Evolutionary conservation across 2,888 invertebrate species (phyloP).

Genomic region (Cybosia mesomella): DNA sequence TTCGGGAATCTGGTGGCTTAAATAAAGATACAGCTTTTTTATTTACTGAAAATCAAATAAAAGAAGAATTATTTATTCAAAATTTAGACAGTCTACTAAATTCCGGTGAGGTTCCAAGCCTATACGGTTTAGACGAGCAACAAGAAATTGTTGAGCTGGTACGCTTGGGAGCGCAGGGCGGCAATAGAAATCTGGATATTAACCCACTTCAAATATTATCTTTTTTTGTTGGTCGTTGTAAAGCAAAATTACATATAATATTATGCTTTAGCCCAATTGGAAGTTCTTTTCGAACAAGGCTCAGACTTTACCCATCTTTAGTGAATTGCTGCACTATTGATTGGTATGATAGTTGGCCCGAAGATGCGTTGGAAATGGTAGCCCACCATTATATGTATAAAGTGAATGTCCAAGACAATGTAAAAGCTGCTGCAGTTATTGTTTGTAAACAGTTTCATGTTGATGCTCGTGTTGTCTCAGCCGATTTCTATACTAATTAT

Average conservation of each 20-base stretch:
- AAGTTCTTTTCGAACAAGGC: constrained; percentile 91
- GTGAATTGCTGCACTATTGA: constrained; percentile 96
- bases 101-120: constrained; percentile 95
- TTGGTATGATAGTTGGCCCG: constrained; percentile 96
- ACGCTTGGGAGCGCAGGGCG: constrained; percentile 90
- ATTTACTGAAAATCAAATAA: constrained; percentile 93
- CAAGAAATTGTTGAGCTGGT: constrained; percentile 94
- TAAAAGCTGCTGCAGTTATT: constrained; percentile 89
- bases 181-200: constrained; percentile 93
- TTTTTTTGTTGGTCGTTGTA: constrained; percentile 92
- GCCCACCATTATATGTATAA: constrained; percentile 92
- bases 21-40: constrained; percentile 92
- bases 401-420: constrained; percentile 90
- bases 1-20: constrained; percentile 91
- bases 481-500: constrained; percentile 88
- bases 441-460: constrained; percentile 96
- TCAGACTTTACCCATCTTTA: constrained; percentile 93
- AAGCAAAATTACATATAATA: constrained; percentile 93
- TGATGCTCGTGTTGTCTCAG: constrained; percentile 89
- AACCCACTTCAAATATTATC: constrained; percentile 91
- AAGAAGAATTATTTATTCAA: constrained; percentile 92
- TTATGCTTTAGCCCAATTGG: constrained; percentile 96
- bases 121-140: constrained; percentile 93
- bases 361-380: constrained; percentile 93
- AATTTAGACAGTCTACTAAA: constrained; percentile 94